Evolutionary conservation across 2,888 invertebrate genomes (phyloP).

Genomic region (Cephus pygmeus): DNA sequence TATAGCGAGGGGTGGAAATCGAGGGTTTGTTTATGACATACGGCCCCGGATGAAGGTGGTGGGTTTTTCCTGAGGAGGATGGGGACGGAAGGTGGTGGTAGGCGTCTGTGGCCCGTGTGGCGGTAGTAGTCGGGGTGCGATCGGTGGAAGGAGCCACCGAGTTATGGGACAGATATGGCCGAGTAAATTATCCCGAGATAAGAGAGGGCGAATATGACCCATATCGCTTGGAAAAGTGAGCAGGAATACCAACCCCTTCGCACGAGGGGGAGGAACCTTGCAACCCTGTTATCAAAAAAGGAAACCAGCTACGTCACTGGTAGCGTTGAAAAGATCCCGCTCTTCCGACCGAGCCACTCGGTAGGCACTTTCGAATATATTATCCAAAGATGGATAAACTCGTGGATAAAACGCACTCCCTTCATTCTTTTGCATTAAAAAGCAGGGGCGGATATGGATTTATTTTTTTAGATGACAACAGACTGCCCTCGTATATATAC

Average conservation of each 20-base stretch:
- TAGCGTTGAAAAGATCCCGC: not conserved
- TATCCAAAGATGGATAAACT: not conserved
- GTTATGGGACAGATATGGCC: conserved; percentile 24
- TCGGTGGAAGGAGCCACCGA: conserved; percentile 11
- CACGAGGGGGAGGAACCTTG: not conserved
- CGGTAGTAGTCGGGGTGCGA: not conserved
- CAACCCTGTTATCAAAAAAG: not conserved
- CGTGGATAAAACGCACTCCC: not conserved
- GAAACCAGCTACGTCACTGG: not conserved
- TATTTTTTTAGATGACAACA: not conserved
- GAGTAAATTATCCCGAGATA: conserved; percentile 25
- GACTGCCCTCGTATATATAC: not conserved
- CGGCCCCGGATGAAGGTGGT: conserved; percentile 2
- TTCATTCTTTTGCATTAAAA: not conserved
- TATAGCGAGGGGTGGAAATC: conserved; percentile 10
- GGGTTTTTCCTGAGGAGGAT: not conserved
- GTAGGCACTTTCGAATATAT: not conserved
- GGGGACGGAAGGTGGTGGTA: conserved; percentile 10
- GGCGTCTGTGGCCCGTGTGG: not conserved
- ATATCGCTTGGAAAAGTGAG: conserved; percentile 16
- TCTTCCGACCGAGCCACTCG: not conserved
- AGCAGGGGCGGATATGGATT: not conserved
- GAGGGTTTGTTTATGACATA: conserved; percentile 25
- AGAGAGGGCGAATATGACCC: conserved; percentile 21
- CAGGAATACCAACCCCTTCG: not conserved